phyloP scores from a whole-genome alignment of 2,797 vertebrate species.

The Geotria australis region DNA sequence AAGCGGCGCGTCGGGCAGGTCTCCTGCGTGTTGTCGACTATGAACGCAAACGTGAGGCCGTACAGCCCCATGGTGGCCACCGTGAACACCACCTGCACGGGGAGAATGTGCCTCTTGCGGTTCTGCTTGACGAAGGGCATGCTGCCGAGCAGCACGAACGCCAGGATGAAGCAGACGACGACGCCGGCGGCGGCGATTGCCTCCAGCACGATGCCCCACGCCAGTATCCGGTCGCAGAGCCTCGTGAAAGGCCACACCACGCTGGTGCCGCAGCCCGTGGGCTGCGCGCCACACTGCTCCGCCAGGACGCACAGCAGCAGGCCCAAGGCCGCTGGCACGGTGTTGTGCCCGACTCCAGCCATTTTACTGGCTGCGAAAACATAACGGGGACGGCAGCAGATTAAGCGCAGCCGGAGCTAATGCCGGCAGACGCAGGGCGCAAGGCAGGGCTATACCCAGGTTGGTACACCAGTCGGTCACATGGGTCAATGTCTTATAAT shows the following conservation, averaged over 20 bases:
- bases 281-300: not conserved
- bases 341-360: too few relatives aligned
- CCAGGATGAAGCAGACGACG: slow-evolving; percentile 14
- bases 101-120: slow-evolving; percentile 12
- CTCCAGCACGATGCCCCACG: slow-evolving; percentile 52
- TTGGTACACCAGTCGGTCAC: too few relatives aligned
- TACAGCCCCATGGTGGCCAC: slow-evolving; percentile 36
- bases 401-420: too few relatives aligned
- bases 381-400: too few relatives aligned
- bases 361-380: too few relatives aligned
- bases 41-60: slow-evolving; percentile 44
- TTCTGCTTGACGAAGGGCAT: slow-evolving; percentile 17
- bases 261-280: slow-evolving; percentile 8
- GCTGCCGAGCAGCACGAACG: slow-evolving; percentile 9
- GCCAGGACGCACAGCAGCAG: too few relatives aligned
- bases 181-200: slow-evolving; percentile 16
- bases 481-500: too few relatives aligned
- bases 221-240: slow-evolving; percentile 21
- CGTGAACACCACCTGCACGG: slow-evolving; percentile 29
- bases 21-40: slow-evolving; percentile 18
- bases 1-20: slow-evolving; percentile 49
- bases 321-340: too few relatives aligned
- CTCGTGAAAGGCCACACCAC: slow-evolving; percentile 14
- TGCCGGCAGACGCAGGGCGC: too few relatives aligned
- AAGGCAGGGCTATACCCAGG: too few relatives aligned